Conservation (phyloP, 2,888 invertebrate species). For the Lasioglossum calceatum region DNA sequence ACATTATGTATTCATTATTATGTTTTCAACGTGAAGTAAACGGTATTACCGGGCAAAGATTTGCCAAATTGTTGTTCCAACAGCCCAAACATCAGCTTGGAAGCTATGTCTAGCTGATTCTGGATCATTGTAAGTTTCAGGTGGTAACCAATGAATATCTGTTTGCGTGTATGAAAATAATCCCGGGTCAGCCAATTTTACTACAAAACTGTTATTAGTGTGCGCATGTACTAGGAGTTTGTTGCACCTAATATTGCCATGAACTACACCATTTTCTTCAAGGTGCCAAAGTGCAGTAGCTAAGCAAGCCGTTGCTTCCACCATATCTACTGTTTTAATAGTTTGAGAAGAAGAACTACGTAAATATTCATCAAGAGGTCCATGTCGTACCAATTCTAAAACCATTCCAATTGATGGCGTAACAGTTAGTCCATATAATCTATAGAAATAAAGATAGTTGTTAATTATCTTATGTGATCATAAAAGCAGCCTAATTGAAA, state of each 20-base stretch:
- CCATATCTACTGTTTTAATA: conserved; percentile 89
- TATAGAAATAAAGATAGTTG: conserved; percentile 38
- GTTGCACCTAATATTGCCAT: conserved; percentile 93
- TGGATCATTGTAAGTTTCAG: conserved; percentile 91
- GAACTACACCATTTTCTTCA: conserved; percentile 92
- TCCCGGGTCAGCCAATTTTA: conserved; percentile 94
- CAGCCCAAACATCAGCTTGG: conserved; percentile 95
- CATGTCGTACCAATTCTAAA: conserved; percentile 91
- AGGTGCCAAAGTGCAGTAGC: conserved; percentile 95
- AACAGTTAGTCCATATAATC: conserved; percentile 91
- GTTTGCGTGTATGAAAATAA: conserved; percentile 84
- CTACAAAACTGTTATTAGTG: conserved; percentile 88
- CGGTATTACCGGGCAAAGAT: conserved; percentile 87
- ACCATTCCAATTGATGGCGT: conserved; percentile 92
- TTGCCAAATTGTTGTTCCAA: conserved; percentile 96
- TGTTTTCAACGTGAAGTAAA: background rate
- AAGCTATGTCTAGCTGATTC: conserved; percentile 88
- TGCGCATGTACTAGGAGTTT: conserved; percentile 92
- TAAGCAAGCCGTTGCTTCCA: conserved; percentile 92
- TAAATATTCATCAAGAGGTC: conserved; percentile 91
- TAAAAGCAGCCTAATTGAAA: background rate
- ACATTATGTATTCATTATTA: background rate
- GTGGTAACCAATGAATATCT: conserved; percentile 95
- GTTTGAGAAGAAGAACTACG: conserved; percentile 83
- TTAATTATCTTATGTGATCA: background rate